Evolutionary conservation across 2,888 invertebrate genomes (phyloP), one percentile per base, ranked within the genome.

Genomic region (Bombylius major): DNA sequence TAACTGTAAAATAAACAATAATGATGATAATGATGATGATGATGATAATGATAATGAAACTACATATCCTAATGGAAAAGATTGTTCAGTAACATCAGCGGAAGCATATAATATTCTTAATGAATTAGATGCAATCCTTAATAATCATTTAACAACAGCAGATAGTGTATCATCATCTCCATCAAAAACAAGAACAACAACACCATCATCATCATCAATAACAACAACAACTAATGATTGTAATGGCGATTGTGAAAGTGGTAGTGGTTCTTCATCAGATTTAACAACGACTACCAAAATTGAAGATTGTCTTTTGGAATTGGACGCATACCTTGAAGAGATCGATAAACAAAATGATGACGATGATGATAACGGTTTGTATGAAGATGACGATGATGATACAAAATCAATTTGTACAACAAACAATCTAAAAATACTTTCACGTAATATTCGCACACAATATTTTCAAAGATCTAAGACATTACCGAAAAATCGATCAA

Each of bases 281-380:
- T 42, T 6, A 11, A 11, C 11, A 42, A 46, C 46, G 14, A 53
- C 53, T 42, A 11, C 8, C 11, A 54, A 56, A 13, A 68, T 78
- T 14, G 76, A 77, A 61, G 75, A 76, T 51, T 79, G 77, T 62
- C 67, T 79, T 23, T 67, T 74, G 62, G 79, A 79, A 58, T 65
- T 79, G 62, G 79, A 79, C 66, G 75, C 76, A 60, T 79, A 79
- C 65, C 65, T 79, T 47, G 74, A 75, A 59, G 70, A 71, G 55
- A 69, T 77, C 59, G 79, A 79, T 56, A 47, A 50, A 32, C 42
- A 50, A 50, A 50, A 39, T 49, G 62, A 60, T 56, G 59, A 60
- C 60, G 58, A 60, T 58, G 58, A 57, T 54, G 53, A 54, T 49
- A 54, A 59, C 51, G 56, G 53, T 58, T 55, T 57, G 23, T 36